These are phyloP conservation scores for Sinelater perroti DNA, from an alignment of 2,888 invertebrate species.

Conservation along the genomic window DNA sequence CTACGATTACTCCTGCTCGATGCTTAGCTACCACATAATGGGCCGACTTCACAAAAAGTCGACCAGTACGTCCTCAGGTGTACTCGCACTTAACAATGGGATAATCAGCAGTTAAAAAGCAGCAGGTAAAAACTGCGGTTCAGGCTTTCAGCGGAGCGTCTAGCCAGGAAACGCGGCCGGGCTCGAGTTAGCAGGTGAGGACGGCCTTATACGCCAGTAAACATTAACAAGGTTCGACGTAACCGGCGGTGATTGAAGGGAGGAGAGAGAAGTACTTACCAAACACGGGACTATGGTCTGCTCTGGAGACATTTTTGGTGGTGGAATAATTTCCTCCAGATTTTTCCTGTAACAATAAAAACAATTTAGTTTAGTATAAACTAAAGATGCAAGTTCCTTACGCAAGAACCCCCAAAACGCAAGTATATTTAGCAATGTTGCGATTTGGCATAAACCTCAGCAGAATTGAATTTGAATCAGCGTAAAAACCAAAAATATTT, in stretches of 20 bases:
- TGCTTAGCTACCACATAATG: constrained; percentile 21
- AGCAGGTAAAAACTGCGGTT: constrained; percentile 30
- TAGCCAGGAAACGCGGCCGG: neutral
- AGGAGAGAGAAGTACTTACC: constrained; percentile 69
- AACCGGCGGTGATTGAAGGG: neutral
- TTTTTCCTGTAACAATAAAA: constrained; percentile 78
- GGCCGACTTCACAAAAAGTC: constrained; percentile 4
- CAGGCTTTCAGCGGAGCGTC: constrained; percentile 22
- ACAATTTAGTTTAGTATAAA: neutral
- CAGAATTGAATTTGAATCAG: too few species aligned
- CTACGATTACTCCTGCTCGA: constrained; percentile 9
- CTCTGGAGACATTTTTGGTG: constrained; percentile 81
- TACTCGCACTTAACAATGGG: constrained; percentile 29
- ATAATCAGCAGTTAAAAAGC: constrained; percentile 34
- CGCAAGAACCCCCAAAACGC: too few species aligned
- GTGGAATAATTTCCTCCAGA: constrained; percentile 77
- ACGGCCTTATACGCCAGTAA: neutral
- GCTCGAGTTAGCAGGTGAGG: constrained; percentile 6
- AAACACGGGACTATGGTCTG: constrained; percentile 88
- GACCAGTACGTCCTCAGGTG: constrained; percentile 22
- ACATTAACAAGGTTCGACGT: neutral
- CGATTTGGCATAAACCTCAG: too few species aligned
- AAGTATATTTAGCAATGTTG: too few species aligned
- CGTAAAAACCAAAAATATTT: too few species aligned
- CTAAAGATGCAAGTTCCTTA: too few species aligned